Conservation (phyloP, 2,113 vertebrate species). For the Toxostoma redivivum region DNA sequence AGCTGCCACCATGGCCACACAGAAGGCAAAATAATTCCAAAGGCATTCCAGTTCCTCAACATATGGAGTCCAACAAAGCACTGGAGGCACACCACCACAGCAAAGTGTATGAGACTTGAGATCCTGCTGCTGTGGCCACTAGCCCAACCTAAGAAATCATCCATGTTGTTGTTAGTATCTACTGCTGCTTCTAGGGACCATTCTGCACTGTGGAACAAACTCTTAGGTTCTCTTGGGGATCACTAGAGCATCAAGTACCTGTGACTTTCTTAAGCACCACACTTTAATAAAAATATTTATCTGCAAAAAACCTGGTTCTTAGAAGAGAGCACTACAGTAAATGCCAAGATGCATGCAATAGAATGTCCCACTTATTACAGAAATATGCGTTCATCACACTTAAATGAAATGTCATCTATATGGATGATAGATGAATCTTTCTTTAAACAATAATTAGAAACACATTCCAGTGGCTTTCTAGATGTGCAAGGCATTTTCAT, state of each 20-base stretch:
- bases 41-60: not conserved
- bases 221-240: not conserved
- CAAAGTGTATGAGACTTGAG: not conserved
- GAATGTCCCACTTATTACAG: slow-evolving; percentile 14
- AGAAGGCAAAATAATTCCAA: not conserved
- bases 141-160: not conserved
- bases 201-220: not conserved
- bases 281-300: not conserved
- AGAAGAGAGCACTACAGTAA: slow-evolving; percentile 3
- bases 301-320: not conserved
- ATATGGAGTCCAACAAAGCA: not conserved
- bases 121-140: not conserved
- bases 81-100: not conserved
- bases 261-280: not conserved
- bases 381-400: slow-evolving; percentile 65
- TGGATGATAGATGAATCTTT: slow-evolving; percentile 43
- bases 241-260: not conserved
- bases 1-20: not conserved
- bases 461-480: slow-evolving; percentile 10
- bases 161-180: not conserved
- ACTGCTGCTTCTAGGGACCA: not conserved
- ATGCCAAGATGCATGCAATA: slow-evolving; percentile 19
- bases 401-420: slow-evolving; percentile 39
- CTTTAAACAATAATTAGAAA: slow-evolving; percentile 10
- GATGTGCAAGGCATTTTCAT: not conserved